phyloP scores from a whole-genome alignment of 2,113 vertebrate genomes.

The Potamarius usumacintae region DNA sequence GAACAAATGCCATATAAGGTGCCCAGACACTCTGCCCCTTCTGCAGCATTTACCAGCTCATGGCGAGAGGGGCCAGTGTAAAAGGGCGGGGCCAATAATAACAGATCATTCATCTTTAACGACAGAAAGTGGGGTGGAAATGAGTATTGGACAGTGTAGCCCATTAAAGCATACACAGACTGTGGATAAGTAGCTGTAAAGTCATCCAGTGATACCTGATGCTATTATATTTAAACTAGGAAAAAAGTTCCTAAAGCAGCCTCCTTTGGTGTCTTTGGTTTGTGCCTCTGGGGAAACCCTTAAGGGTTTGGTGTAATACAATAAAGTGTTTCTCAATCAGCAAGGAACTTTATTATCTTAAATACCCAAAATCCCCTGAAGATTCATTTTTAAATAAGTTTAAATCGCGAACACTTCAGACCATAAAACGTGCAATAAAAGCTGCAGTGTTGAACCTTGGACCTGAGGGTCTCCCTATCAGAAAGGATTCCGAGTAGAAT shows the following conservation, averaged over 20 bases:
- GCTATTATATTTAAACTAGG: background rate
- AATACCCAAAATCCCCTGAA: background rate
- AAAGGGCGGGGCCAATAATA: constrained; percentile 10
- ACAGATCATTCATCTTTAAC: constrained; percentile 13
- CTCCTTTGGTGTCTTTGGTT: background rate
- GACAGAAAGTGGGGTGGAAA: background rate
- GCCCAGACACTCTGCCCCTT: constrained; percentile 27
- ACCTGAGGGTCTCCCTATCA: background rate
- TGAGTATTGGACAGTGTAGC: constrained; percentile 1
- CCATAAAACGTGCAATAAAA: too few species aligned
- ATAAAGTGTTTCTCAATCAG: background rate
- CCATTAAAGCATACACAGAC: constrained; percentile 7
- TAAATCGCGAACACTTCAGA: background rate
- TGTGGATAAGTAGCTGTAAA: constrained; percentile 16
- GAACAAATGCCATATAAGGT: constrained; percentile 66
- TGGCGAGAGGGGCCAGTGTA: fast-evolving
- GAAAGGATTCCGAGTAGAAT: background rate
- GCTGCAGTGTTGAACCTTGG: background rate
- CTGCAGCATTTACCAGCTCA: background rate
- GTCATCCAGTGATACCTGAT: background rate
- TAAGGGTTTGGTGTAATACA: background rate
- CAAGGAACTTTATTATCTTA: background rate
- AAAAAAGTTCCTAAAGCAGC: background rate
- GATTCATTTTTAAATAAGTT: background rate
- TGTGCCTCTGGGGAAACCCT: background rate